A percentile compares a stretch with the other conserved stretches of the same genome.
These are phyloP conservation scores for Prosopocoilus inquinatus DNA, from an alignment of 2,888 invertebrate species.

Conservation along the genomic window DNA sequence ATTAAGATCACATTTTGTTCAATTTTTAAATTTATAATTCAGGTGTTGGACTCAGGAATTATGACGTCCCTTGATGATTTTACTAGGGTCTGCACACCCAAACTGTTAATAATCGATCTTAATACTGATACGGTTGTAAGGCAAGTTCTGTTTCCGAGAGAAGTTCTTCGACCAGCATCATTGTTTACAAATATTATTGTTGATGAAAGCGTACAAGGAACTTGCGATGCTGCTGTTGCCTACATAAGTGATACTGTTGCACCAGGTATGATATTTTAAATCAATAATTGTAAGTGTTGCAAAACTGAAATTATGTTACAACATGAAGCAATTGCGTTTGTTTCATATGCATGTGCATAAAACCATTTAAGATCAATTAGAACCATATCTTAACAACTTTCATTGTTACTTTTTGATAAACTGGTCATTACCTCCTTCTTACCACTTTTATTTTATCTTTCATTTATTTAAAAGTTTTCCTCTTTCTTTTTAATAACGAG, in stretches of 20 bases:
- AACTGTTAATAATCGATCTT: constrained; percentile 77
- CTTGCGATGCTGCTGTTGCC: constrained; percentile 74
- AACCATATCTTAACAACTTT: too few relatives aligned
- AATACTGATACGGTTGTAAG: constrained; percentile 68
- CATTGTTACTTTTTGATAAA: too few relatives aligned
- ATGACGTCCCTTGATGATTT: constrained; percentile 70
- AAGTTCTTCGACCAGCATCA: constrained; percentile 71
- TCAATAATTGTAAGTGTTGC: not conserved
- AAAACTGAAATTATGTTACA: too few relatives aligned
- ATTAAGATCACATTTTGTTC: not conserved
- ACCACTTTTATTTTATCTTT: too few relatives aligned
- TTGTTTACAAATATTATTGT: constrained; percentile 77
- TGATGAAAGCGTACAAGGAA: constrained; percentile 66
- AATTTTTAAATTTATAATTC: constrained; percentile 36
- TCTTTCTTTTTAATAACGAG: too few relatives aligned
- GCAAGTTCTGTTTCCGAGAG: constrained; percentile 71
- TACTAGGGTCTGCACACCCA: constrained; percentile 70
- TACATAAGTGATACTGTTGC: constrained; percentile 82
- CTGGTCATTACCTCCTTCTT: too few relatives aligned
- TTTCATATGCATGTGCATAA: too few relatives aligned
- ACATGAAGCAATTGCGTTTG: too few relatives aligned
- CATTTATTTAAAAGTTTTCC: too few relatives aligned
- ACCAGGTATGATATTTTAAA: constrained; percentile 57
- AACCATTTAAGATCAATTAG: too few relatives aligned
- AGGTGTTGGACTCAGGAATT: constrained; percentile 79